Percentiles rank a stretch among this genome's conserved stretches.
phyloP scores from a whole-genome alignment of 1,140 invertebrate genomes.

The Hirudo medicinalis region DNA sequence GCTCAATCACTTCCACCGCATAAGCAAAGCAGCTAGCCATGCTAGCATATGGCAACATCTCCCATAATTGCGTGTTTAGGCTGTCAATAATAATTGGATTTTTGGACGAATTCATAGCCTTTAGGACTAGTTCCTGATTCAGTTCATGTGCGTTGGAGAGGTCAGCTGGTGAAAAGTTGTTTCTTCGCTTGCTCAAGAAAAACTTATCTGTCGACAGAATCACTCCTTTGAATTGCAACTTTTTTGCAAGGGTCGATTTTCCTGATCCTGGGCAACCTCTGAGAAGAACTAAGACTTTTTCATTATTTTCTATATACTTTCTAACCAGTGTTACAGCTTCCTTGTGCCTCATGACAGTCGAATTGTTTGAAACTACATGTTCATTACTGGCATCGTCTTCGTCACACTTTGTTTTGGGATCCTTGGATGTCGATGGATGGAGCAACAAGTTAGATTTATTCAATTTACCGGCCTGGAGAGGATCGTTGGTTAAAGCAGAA shows the following conservation, averaged over 20 bases:
- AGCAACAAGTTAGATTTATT: too few species aligned
- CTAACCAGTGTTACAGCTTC: constrained; percentile 6
- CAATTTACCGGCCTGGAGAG: too few species aligned
- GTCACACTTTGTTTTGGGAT: too few species aligned
- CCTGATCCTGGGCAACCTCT: constrained; percentile 67
- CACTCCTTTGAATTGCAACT: constrained; percentile 35
- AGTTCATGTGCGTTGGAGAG: constrained; percentile 58
- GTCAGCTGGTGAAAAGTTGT: constrained; percentile 48
- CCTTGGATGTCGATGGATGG: too few species aligned
- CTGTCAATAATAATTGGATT: constrained; percentile 77
- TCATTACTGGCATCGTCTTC: too few species aligned
- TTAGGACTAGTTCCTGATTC: constrained; percentile 48
- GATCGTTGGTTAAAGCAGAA: too few species aligned
- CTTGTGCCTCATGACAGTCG: neutral
- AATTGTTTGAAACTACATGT: neutral
- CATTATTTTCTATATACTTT: constrained; percentile 19
- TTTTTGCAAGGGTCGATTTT: constrained; percentile 56
- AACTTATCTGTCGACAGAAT: constrained; percentile 64
- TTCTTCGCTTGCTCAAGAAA: constrained; percentile 49
- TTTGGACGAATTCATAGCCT: constrained; percentile 46
- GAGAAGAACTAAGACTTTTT: constrained; percentile 54
- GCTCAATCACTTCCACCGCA: constrained; percentile 59
- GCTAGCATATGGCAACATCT: constrained; percentile 60
- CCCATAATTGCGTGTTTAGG: constrained; percentile 66
- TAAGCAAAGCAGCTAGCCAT: constrained; percentile 48